These are phyloP conservation scores for Rhabditoides inermis DNA, from an alignment of 2,888 invertebrate species.

Conservation along the genomic window DNA sequence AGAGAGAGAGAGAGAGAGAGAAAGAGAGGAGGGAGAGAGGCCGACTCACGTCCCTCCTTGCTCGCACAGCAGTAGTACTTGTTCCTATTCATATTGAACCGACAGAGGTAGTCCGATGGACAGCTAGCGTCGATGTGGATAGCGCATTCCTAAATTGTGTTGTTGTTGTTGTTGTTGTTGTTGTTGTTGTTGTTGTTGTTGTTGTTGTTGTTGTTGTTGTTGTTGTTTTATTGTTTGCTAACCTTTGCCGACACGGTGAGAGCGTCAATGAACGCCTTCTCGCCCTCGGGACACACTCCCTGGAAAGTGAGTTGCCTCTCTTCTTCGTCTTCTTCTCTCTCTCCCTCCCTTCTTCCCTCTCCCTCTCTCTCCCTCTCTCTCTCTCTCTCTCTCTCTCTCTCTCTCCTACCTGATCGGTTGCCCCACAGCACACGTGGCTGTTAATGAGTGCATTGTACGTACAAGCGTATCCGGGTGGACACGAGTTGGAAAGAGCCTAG, in stretches of 20 bases:
- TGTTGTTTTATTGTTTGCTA: too few species aligned
- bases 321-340: too few species aligned
- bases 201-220: too few species aligned
- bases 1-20: not conserved
- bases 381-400: too few species aligned
- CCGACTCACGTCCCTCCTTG: slow-evolving; percentile 19
- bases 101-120: slow-evolving; percentile 31
- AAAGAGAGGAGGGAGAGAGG: not conserved
- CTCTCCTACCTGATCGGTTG: slow-evolving; percentile 33
- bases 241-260: slow-evolving; percentile 28
- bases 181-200: too few species aligned
- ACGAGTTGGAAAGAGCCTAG: slow-evolving; percentile 23
- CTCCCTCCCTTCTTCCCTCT: too few species aligned
- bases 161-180: too few species aligned
- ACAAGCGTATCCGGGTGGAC: slow-evolving; percentile 26
- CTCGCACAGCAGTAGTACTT: slow-evolving; percentile 37
- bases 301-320: too few species aligned
- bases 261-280: slow-evolving; percentile 43
- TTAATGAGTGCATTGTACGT: slow-evolving; percentile 30
- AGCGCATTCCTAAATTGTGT: slow-evolving; percentile 32
- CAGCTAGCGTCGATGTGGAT: slow-evolving; percentile 33
- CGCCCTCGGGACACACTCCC: slow-evolving; percentile 38
- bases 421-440: slow-evolving; percentile 42
- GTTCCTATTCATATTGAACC: slow-evolving; percentile 29
- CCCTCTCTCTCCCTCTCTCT: too few species aligned